A percentile compares a stretch with the other conserved stretches of the same genome.
phyloP scores from a whole-genome alignment of 1,140 invertebrate genomes.

The Thaumatotibia leucotreta region DNA sequence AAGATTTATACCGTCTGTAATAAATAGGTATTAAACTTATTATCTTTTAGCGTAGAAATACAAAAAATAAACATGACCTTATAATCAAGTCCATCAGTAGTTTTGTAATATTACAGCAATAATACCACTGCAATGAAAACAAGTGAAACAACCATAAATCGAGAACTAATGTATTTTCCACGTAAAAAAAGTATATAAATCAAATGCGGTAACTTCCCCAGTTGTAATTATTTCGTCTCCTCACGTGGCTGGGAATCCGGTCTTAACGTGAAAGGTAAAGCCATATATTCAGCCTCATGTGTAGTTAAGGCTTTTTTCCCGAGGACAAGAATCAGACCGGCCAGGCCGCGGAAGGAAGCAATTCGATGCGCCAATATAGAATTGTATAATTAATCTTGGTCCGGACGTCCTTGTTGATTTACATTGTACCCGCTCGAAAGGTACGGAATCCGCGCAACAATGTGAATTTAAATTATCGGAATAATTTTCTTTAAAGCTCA shows the following conservation, averaged over 20 bases:
- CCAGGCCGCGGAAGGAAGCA: constrained; percentile 37
- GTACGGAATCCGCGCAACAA: neutral
- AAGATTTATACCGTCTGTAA: neutral
- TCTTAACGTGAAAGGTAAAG: neutral
- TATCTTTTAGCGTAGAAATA: too few relatives aligned
- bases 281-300: neutral
- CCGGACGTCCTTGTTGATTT: constrained; percentile 43
- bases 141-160: constrained; percentile 27
- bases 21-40: neutral
- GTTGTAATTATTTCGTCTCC: constrained; percentile 42
- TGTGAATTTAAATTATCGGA: constrained; percentile 12
- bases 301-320: constrained; percentile 14
- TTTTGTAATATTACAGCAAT: too few relatives aligned
- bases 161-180: constrained; percentile 28
- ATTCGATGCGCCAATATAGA: constrained; percentile 36
- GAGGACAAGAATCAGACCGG: constrained; percentile 35
- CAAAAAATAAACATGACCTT: neutral
- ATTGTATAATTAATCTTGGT: constrained; percentile 38
- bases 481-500: neutral
- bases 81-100: too few relatives aligned
- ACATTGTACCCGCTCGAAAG: constrained; percentile 21
- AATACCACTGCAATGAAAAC: too few relatives aligned
- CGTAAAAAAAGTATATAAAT: constrained; percentile 39
- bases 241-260: neutral
- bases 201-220: constrained; percentile 31